Evolutionary conservation across 2,888 invertebrate species (phyloP), one percentile per base, ranked within the genome.

Genomic region (Phortica magna): DNA sequence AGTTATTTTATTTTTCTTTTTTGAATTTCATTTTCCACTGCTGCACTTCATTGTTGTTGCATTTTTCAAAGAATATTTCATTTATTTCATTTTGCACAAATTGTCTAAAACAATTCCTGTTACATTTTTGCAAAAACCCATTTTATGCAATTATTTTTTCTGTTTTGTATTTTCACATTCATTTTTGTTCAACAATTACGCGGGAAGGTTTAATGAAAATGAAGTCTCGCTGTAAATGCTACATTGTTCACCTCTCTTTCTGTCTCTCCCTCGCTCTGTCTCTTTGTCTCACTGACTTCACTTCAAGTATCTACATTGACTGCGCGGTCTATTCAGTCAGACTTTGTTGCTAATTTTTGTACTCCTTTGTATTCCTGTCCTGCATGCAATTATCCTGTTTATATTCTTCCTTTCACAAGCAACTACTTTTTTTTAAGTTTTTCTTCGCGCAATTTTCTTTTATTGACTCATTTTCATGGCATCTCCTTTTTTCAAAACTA

Each of bases 181-280:
- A 14, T 48, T 48, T 48, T 48, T 31, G 31, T 31, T 22, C 12
- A 43, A 14, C 53, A 57, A 9, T 42, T 55, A 10, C 42, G n/a
- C 59, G 14, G 6, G n/a, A 2, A 48, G 19, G 22, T 19, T 41
- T 53, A 65, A 65, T 74, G 74, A 64, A 43, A 73, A 73, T 73
- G 4, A 73, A 73, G 72, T 72, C 59, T 14, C 31, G 31, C 31
- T 31, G 31, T 31, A 3, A 31, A 31, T 31, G 31, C 31, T 31
- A 31, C 31, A 31, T 31, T 31, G 31, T 31, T 31, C 2, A 31
- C 31, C 31, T 31, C 31, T 31, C 31, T 31, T 31, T 31, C 31
- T 31, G 3, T 31, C 31, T 31, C 31, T n/a, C n/a, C n/a, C n/a
- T n/a, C n/a, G n/a, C n/a, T n/a, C n/a, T n/a, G n/a, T 31, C 31